phyloP scores from a whole-genome alignment of 1,140 invertebrate species.

The Hydropsyche tenuis region DNA sequence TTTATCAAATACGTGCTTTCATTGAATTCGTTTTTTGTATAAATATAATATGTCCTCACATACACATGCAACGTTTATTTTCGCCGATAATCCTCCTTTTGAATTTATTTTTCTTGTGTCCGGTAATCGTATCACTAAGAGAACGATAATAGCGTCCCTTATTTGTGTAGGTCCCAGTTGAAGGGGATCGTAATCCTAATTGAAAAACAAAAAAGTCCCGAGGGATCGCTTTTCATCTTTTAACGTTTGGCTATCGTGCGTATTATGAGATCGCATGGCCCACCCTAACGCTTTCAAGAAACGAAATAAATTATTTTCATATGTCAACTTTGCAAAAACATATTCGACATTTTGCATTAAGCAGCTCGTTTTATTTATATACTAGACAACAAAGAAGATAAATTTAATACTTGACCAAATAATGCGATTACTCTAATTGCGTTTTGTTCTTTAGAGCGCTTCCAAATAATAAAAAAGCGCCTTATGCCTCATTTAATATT shows the following conservation, averaged over 20 bases:
- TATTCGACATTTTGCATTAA: no score
- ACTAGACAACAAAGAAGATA: not conserved
- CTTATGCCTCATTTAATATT: slow-evolving; percentile 22
- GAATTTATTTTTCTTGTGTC: slow-evolving; percentile 31
- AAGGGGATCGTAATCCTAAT: slow-evolving; percentile 42
- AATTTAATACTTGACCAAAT: not conserved
- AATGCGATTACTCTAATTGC: slow-evolving; percentile 26
- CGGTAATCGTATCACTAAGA: slow-evolving; percentile 32
- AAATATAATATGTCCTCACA: no score
- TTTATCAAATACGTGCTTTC: no score
- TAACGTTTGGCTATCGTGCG: slow-evolving; percentile 26
- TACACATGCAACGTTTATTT: not conserved
- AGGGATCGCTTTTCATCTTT: slow-evolving; percentile 39
- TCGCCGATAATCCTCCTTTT: slow-evolving; percentile 25
- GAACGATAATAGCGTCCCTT: slow-evolving; percentile 32
- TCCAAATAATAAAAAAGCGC: not conserved
- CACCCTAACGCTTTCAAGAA: no score
- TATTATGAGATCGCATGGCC: not conserved
- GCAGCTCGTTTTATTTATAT: not conserved
- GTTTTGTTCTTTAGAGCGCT: slow-evolving; percentile 15
- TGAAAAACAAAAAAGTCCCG: slow-evolving; percentile 44
- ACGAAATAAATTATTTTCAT: no score
- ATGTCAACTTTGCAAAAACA: no score
- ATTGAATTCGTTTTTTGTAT: no score
- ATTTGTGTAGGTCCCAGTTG: slow-evolving; percentile 18